These are phyloP conservation scores for Pyrrhia umbra DNA, from an alignment of 2,888 invertebrate genomes.

Conservation along the genomic window DNA sequence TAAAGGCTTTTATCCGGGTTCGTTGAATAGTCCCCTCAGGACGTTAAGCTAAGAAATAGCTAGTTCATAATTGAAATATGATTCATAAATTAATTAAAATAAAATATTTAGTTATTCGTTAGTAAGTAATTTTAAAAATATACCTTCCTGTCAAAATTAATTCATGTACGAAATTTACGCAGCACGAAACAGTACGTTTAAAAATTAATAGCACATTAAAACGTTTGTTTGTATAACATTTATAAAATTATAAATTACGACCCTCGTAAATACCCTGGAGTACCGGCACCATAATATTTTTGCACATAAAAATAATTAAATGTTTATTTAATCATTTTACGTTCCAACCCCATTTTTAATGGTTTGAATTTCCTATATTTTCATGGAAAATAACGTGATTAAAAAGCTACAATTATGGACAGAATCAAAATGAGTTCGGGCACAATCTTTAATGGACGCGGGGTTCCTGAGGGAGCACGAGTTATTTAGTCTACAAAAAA, in stretches of 20 bases:
- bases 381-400: constrained; percentile 27
- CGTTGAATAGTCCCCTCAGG: too few species aligned
- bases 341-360: constrained; percentile 31
- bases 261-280: constrained; percentile 66
- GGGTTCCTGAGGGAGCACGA: constrained; percentile 32
- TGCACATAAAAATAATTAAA: constrained; percentile 33
- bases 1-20: too few species aligned
- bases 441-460: constrained; percentile 38
- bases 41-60: background rate
- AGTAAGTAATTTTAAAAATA: constrained; percentile 10
- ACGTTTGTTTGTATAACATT: constrained; percentile 71
- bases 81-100: background rate
- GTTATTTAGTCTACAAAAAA: constrained; percentile 11
- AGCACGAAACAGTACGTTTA: constrained; percentile 52
- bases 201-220: constrained; percentile 68
- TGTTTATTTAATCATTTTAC: constrained; percentile 29
- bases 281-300: constrained; percentile 61
- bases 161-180: constrained; percentile 35
- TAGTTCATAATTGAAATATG: background rate
- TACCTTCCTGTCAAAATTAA: constrained; percentile 35
- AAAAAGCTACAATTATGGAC: constrained; percentile 28
- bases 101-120: background rate
- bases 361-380: constrained; percentile 26
- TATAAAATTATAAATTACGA: constrained; percentile 70
- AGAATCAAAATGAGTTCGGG: constrained; percentile 20